These are phyloP conservation scores for Sinodicranocentrus sp. DNA, from an alignment of 2,888 invertebrate genomes.

Conservation along the genomic window DNA sequence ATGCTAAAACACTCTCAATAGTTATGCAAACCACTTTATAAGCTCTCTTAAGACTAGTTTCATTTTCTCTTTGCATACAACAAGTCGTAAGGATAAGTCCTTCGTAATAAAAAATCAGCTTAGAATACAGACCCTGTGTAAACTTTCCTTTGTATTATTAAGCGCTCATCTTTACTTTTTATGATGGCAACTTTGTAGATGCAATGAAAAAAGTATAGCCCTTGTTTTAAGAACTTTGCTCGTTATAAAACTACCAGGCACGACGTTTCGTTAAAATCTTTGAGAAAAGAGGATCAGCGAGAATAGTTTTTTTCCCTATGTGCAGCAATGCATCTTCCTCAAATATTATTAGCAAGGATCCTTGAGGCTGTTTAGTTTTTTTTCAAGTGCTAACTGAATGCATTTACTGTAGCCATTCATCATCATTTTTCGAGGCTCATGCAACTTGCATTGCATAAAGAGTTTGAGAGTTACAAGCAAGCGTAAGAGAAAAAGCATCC, in stretches of 20 bases:
- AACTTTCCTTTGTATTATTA: no score
- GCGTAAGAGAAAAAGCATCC: neutral
- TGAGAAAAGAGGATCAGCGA: neutral
- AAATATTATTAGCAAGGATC: constrained; percentile 44
- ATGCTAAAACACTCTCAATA: constrained; percentile 7
- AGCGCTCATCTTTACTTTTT: no score
- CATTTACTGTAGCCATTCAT: constrained; percentile 58
- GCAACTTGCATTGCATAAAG: constrained; percentile 31
- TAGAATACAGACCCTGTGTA: no score
- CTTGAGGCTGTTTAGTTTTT: constrained; percentile 44
- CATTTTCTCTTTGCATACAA: constrained; percentile 16
- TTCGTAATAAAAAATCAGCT: no score
- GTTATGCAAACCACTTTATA: neutral
- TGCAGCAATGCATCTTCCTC: neutral
- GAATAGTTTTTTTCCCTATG: neutral
- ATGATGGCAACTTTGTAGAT: no score
- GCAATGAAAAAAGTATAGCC: no score
- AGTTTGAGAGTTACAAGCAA: constrained; percentile 11
- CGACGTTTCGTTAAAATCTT: neutral
- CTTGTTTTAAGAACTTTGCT: neutral
- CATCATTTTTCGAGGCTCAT: constrained; percentile 32
- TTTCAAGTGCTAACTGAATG: constrained; percentile 55
- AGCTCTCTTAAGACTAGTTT: constrained; percentile 27
- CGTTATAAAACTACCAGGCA: neutral
- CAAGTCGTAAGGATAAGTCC: neutral